A percentile compares a stretch with the other conserved stretches of the same genome.
These are phyloP conservation scores for Steatornis caripensis DNA, from an alignment of 2,113 vertebrate species.

Conservation along the genomic window DNA sequence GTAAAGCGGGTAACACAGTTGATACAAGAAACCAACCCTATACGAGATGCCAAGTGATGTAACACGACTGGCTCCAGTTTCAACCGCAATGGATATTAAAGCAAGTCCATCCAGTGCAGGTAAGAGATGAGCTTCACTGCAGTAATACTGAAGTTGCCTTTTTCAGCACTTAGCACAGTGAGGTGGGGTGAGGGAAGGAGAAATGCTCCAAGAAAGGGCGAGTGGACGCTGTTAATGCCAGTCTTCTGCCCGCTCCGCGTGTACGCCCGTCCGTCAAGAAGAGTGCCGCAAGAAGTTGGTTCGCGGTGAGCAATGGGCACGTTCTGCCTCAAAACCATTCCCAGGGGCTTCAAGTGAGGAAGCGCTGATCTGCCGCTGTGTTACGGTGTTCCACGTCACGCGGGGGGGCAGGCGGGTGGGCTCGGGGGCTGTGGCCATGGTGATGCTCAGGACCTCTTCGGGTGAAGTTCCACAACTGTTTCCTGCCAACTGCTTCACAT, in stretches of 20 bases:
- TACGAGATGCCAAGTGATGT: conserved; percentile 24
- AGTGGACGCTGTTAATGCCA: not conserved
- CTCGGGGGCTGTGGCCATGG: not conserved
- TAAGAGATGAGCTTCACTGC: conserved; percentile 66
- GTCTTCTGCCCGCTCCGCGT: not conserved
- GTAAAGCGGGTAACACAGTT: conserved; percentile 63
- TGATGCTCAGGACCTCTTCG: not conserved
- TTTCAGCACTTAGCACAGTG: conserved; percentile 71
- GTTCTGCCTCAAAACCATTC: not conserved
- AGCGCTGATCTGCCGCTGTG: not conserved
- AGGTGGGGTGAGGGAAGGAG: conserved; percentile 9
- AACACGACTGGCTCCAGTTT: conserved; percentile 57
- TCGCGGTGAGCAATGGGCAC: not conserved
- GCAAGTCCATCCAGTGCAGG: conserved; percentile 58
- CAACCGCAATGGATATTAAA: conserved; percentile 36
- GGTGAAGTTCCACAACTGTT: conserved; percentile 56
- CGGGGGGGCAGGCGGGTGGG: not conserved
- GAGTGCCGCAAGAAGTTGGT: not conserved
- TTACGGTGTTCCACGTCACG: not conserved
- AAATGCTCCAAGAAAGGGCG: conserved; percentile 64
- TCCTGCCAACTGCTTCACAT: conserved; percentile 68
- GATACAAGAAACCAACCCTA: conserved; percentile 58
- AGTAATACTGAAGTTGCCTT: conserved; percentile 67
- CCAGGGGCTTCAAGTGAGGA: not conserved
- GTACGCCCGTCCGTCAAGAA: not conserved